Base-by-base conservation (phyloP, 2,797 vertebrate genomes). In the Okamejei kenojei region DNA sequence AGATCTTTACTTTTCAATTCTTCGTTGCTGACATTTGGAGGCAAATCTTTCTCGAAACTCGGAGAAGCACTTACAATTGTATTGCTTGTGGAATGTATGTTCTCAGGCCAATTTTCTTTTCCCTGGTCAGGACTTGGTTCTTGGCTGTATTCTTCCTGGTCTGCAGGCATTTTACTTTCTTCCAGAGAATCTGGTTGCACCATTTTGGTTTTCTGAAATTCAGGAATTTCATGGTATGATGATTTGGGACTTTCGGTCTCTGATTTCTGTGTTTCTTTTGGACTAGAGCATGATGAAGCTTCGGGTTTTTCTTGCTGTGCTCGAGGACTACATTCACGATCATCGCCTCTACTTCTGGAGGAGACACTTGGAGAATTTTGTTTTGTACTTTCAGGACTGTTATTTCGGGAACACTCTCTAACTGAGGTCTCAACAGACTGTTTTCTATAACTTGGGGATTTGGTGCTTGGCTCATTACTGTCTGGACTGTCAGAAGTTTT, bases 321-420 rank as follows among this genome's bases (percentile, higher is more conserved):
- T 26, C 1, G 90, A 92, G 90, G 90, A 92, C 35, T 76, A 92
- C 90, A 76, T 92, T 92, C 90, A 92, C 71, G 71, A 23, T 92
- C 90, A 92, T 92, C 71, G 76, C 38, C 38, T 76, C 90, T 54
- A 58, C 90, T 76, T 74, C 38, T 92, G 73, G 90, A 74, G 13
- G 90, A 92, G 23, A 71, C 35, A 92, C 90, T 92, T 76, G 90
- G 90, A 54, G 71, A 92, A 45, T 92, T 76, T 92, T 76, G 90
- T 35, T 92, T 92, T 76, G 90, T 92, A 92, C 90, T 76, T 92
- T 76, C 90, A 92, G 90, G 90, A 71, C 90, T 92, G 68, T 54
- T 92, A 76, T 76, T 92, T 73, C 90, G 68, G 38, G 71, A 92
- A 76, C 38, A 74, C 76, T 54, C 71, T 92, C 38, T 61, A 74